phyloP scores from a whole-genome alignment of 2,113 vertebrate genomes.

The Chaetops frenatus region DNA sequence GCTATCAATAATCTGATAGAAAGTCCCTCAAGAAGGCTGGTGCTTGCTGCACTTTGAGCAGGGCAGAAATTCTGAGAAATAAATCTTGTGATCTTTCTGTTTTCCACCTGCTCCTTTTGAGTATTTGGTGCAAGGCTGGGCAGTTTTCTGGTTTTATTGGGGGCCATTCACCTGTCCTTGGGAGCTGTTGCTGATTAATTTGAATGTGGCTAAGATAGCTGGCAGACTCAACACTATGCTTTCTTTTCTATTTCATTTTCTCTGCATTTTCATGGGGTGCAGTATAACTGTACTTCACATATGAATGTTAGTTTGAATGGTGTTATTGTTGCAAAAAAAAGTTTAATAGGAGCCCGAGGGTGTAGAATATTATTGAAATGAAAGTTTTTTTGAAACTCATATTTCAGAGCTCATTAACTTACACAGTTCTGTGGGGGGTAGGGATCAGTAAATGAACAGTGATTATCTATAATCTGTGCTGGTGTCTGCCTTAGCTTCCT shows the following conservation, averaged over 20 bases:
- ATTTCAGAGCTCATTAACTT: slow-evolving; percentile 63
- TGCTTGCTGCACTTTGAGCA: neutral
- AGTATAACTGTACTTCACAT: slow-evolving; percentile 38
- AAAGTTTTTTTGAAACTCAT: slow-evolving; percentile 57
- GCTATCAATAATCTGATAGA: neutral
- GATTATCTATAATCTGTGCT: slow-evolving; percentile 41
- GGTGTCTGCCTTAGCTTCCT: neutral
- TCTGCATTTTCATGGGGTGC: slow-evolving; percentile 28
- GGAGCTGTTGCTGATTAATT: neutral
- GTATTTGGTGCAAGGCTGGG: neutral
- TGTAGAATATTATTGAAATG: slow-evolving; percentile 41
- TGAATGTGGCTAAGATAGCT: neutral
- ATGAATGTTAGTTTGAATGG: slow-evolving; percentile 41
- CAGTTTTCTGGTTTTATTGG: neutral
- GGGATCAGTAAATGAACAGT: slow-evolving; percentile 50
- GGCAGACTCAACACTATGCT: neutral
- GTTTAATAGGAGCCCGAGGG: slow-evolving; percentile 43
- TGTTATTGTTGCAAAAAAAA: slow-evolving; percentile 57
- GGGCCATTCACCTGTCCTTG: neutral
- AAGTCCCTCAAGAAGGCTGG: neutral
- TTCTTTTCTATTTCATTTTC: slow-evolving; percentile 33
- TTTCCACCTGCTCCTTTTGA: neutral
- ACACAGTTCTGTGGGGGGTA: slow-evolving; percentile 43
- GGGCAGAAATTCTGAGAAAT: neutral
- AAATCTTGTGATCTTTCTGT: neutral